A percentile compares a stretch with the other conserved stretches of the same genome.
These are phyloP conservation scores for Pygoscelis antarcticus DNA, from an alignment of 2,113 vertebrate genomes.

Conservation along the genomic window DNA sequence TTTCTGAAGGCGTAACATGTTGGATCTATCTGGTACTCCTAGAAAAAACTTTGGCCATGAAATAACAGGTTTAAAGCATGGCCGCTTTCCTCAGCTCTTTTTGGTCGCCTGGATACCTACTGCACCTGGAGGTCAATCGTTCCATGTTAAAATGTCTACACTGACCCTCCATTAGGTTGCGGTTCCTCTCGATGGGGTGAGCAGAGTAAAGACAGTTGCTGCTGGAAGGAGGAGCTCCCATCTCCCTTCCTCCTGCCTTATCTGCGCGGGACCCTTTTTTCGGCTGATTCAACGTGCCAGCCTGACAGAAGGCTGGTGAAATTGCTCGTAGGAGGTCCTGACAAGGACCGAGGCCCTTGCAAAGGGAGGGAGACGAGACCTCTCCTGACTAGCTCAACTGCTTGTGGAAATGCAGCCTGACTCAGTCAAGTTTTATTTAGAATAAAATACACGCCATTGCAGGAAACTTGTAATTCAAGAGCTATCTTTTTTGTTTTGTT, in stretches of 20 bases:
- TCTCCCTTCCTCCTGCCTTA: not conserved
- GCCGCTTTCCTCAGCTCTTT: not conserved
- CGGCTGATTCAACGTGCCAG: not conserved
- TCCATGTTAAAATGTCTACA: not conserved
- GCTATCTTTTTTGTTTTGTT: not conserved
- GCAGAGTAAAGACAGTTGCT: not conserved
- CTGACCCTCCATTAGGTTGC: too few relatives aligned
- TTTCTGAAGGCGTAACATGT: not conserved
- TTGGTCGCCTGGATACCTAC: not conserved
- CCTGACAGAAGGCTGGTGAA: not conserved
- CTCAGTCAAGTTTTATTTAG: not conserved
- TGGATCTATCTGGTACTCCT: not conserved
- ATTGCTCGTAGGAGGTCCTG: not conserved
- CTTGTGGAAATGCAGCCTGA: not conserved
- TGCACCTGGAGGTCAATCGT: too few relatives aligned
- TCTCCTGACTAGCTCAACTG: not conserved
- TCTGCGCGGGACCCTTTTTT: not conserved
- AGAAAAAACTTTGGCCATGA: not conserved
- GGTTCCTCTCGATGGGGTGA: not conserved
- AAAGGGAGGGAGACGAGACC: not conserved
- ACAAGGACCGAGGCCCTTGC: fast-evolving
- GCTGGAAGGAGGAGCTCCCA: not conserved
- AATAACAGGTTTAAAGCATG: not conserved
- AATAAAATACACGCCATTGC: fast-evolving
- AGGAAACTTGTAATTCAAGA: not conserved